Evolutionary conservation across 2,888 invertebrate genomes (phyloP).

Genomic region (Geotrupes spiniger): DNA sequence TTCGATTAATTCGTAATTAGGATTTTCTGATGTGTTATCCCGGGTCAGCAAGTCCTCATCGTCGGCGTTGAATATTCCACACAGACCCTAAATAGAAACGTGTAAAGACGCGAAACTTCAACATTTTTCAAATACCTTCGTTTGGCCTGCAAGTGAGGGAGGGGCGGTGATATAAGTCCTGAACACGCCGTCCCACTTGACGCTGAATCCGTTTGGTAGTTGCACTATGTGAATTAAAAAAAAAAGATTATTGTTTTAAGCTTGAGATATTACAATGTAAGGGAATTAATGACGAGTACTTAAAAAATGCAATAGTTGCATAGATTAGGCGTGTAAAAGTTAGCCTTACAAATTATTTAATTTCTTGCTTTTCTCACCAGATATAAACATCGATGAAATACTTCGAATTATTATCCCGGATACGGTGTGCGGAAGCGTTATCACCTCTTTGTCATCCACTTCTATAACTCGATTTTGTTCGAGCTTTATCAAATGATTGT

Average conservation of each 20-base stretch:
- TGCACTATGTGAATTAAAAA: conserved; percentile 55
- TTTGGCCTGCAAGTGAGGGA: conserved; percentile 64
- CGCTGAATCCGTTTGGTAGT: conserved; percentile 64
- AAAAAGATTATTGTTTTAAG: no score
- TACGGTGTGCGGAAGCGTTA: conserved; percentile 61
- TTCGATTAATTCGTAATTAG: conserved; percentile 78
- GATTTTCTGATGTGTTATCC: conserved; percentile 80
- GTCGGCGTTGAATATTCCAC: conserved; percentile 86
- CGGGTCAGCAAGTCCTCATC: conserved; percentile 85
- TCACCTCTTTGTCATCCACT: conserved; percentile 68
- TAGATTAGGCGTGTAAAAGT: no score
- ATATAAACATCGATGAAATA: conserved; percentile 74
- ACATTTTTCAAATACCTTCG: conserved; percentile 52
- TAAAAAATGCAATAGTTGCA: no score
- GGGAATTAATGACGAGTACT: not conserved
- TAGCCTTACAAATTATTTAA: no score
- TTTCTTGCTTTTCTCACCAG: conserved; percentile 56
- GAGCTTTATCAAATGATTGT: conserved; percentile 59
- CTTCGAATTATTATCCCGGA: conserved; percentile 65
- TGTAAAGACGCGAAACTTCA: no score
- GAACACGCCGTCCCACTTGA: conserved; percentile 90
- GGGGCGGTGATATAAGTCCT: conserved; percentile 81
- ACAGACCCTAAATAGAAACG: no score
- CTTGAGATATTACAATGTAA: not conserved
- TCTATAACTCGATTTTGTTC: conserved; percentile 71